Conservation (phyloP, 2,888 invertebrate genomes). For the Electrophaes corylata region DNA sequence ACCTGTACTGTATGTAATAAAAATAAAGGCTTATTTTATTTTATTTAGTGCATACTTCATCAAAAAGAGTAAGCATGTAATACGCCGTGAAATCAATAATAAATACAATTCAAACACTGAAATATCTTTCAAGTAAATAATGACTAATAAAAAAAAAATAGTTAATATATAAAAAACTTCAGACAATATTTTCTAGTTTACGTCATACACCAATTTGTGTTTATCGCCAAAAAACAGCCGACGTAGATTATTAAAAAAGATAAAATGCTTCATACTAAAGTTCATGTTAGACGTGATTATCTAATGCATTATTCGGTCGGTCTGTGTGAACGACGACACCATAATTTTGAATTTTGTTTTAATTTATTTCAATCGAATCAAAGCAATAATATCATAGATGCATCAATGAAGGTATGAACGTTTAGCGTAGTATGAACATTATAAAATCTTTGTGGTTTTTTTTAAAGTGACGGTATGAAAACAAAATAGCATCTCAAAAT, state of each 20-base stretch:
- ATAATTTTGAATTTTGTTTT: not conserved
- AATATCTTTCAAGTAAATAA: no score
- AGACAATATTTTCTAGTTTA: not conserved
- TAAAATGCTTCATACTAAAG: slow-evolving; percentile 10
- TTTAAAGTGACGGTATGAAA: no score
- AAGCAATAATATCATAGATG: not conserved
- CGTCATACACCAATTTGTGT: slow-evolving; percentile 4
- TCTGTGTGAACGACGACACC: slow-evolving; percentile 22
- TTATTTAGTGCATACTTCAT: no score
- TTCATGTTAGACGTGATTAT: slow-evolving; percentile 21
- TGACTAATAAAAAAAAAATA: no score
- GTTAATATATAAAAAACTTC: not conserved
- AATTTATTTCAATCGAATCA: slow-evolving; percentile 20
- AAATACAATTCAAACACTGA: no score
- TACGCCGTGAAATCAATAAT: no score
- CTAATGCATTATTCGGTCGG: slow-evolving; percentile 17
- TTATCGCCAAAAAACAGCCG: not conserved
- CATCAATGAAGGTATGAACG: slow-evolving; percentile 9
- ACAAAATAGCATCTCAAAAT: no score
- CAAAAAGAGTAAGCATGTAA: no score
- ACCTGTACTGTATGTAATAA: no score
- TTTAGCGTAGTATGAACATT: no score
- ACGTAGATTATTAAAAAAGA: slow-evolving; percentile 3
- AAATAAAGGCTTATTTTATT: no score
- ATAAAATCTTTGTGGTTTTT: no score